Percentiles rank a stretch among this genome's conserved stretches.
Evolutionary conservation across 2,888 invertebrate genomes (phyloP).

Genomic region (Ecliptopera silaceata): DNA sequence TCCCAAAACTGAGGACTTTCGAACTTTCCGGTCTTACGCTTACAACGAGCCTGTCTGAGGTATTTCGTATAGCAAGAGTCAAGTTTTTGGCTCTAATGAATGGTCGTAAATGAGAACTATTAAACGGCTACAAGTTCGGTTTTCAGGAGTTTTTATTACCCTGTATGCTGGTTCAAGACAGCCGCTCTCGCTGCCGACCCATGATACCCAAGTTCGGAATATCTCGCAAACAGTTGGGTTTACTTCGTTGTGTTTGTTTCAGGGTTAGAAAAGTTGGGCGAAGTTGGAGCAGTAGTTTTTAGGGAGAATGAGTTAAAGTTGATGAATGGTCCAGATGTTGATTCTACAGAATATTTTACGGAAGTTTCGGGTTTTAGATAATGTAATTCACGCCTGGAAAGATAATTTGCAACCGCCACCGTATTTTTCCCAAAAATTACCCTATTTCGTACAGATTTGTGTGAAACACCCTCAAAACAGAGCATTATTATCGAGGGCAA

Average conservation of each 20-base stretch:
- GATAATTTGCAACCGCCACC: background rate
- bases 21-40: too few species aligned
- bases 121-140: too few species aligned
- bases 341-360: constrained; percentile 7
- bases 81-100: too few species aligned
- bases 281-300: constrained; percentile 23
- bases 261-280: constrained; percentile 21
- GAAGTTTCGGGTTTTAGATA: background rate
- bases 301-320: constrained; percentile 17
- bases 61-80: too few species aligned
- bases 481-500: constrained; percentile 28
- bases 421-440: background rate
- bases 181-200: constrained; percentile 1
- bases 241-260: constrained; percentile 41
- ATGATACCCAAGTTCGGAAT: constrained; percentile 50
- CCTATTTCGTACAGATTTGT: background rate
- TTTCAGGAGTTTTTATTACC: too few species aligned
- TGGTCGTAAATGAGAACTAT: too few species aligned
- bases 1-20: too few species aligned
- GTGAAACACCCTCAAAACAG: constrained; percentile 17
- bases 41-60: too few species aligned
- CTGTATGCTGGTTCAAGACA: too few species aligned
- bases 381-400: background rate
- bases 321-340: constrained; percentile 20
- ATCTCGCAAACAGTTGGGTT: constrained; percentile 51